Base-by-base conservation (phyloP, 2,113 vertebrate genomes). In the Chionodraco myersi region DNA sequence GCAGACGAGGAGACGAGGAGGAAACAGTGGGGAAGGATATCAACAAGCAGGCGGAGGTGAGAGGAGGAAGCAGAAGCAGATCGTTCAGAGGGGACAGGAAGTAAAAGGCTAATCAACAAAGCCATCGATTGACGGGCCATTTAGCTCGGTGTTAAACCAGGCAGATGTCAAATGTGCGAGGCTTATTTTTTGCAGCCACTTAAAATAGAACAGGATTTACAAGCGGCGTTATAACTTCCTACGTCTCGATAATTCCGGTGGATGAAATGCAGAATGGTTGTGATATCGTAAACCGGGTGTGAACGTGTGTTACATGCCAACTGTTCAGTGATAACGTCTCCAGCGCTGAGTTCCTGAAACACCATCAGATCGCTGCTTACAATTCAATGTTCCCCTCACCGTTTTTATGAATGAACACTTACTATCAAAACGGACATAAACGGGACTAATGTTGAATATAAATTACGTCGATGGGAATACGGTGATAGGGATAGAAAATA, bases 1-100 rank as follows among this genome's bases (percentile, higher is more conserved):
- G 30, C 45, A 60, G 76, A 67, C 71, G 79, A 66, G 82, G 82
- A 68, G 67, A 73, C 75, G 1, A 5, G 11, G 57, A 52, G 49
- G 2, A 53, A 14, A 30, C 5, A 47, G 63, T 61, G 52, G 47
- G 61, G 23, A 41, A 26, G 10, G 51, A 64, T 41, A 30, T 30
- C 30, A 30, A 63, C 65, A 53, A 14, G n/a, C 4, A 26, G 16
- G 21, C 7, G 57, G 44, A 77, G 61, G 65, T 56, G 65, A 83
- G 23, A 41, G n/a, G 10, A n/a, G 47, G 51, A n/a, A n/a, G 52
- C 53, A 15, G 36, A 34, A n/a, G 23, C 48, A 13, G 30, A 48
- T 48, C 1, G 56, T 78, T 63, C 3, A 26, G 67, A 75, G 10
- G 34, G 6, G 52, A 56, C 3, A 16, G 34, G 51, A 52, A 15